A percentile compares a stretch with the other conserved stretches of the same genome.
phyloP scores from a whole-genome alignment of 1,140 invertebrate species.

The Triops longicaudatus region DNA sequence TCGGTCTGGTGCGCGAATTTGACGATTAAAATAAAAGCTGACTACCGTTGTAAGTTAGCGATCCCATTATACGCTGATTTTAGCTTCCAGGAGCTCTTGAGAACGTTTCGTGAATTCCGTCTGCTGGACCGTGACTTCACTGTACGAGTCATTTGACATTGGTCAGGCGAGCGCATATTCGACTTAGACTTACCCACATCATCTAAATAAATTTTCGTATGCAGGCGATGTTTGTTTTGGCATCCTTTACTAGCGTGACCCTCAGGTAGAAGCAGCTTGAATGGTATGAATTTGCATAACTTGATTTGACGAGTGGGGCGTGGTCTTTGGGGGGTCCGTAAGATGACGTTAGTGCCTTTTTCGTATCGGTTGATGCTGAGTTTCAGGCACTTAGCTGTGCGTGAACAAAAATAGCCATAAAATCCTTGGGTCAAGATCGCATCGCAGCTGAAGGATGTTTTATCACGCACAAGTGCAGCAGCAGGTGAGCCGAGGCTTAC shows the following conservation, averaged over 20 bases:
- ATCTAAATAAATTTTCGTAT: not conserved
- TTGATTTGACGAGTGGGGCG: not conserved
- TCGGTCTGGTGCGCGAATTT: no score
- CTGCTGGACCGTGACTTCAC: no score
- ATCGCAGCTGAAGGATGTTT: not conserved
- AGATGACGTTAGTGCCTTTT: not conserved
- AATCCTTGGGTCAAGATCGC: not conserved
- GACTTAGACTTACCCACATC: not conserved
- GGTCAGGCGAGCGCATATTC: not conserved
- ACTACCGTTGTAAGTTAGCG: no score
- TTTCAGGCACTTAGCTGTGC: not conserved
- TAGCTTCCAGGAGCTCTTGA: no score
- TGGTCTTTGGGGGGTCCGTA: not conserved
- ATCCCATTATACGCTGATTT: no score
- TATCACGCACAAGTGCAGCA: slow-evolving; percentile 11
- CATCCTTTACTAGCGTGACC: not conserved
- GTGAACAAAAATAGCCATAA: not conserved
- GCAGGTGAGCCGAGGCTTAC: not conserved
- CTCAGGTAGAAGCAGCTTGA: not conserved
- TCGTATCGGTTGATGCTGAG: not conserved
- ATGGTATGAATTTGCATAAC: slow-evolving; percentile 8
- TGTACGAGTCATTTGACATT: not conserved
- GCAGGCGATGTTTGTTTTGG: not conserved
- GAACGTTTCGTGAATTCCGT: no score
- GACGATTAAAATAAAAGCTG: no score